These are phyloP conservation scores for Euglossa dilemma DNA, from an alignment of 1,140 invertebrate species.

Conservation along the genomic window DNA sequence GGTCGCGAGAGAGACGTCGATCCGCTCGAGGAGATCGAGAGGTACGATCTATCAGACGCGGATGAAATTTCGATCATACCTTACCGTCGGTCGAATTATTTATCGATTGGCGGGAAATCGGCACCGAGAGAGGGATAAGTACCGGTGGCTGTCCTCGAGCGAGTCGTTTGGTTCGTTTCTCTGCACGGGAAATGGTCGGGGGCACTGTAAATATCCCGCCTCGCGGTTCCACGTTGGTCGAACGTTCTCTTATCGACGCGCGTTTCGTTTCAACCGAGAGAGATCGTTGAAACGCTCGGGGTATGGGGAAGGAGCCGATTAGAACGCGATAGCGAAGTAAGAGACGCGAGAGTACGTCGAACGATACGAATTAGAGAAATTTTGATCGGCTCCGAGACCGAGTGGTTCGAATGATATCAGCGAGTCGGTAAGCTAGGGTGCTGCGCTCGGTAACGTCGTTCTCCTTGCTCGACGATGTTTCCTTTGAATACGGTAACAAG, in stretches of 20 bases:
- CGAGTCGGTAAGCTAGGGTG: background rate
- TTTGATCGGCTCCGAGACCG: background rate
- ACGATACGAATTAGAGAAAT: background rate
- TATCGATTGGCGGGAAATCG: background rate
- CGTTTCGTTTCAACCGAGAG: background rate
- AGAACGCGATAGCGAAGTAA: background rate
- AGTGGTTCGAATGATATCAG: background rate
- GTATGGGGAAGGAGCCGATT: background rate
- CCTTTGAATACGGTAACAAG: background rate
- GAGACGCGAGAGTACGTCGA: background rate
- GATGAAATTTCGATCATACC: background rate
- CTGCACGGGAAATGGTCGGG: background rate
- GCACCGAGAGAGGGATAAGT: background rate
- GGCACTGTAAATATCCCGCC: slow-evolving; percentile 1
- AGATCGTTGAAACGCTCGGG: background rate
- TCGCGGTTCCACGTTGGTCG: background rate
- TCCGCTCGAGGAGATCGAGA: background rate
- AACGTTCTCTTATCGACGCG: background rate
- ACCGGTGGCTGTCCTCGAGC: background rate
- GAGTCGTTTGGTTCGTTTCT: background rate
- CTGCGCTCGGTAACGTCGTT: background rate
- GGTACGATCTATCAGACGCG: background rate
- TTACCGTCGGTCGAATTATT: background rate
- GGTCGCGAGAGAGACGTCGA: background rate
- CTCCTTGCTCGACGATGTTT: background rate